phyloP scores from a whole-genome alignment of 2,113 vertebrate genomes.

The Trichechus manatus region DNA sequence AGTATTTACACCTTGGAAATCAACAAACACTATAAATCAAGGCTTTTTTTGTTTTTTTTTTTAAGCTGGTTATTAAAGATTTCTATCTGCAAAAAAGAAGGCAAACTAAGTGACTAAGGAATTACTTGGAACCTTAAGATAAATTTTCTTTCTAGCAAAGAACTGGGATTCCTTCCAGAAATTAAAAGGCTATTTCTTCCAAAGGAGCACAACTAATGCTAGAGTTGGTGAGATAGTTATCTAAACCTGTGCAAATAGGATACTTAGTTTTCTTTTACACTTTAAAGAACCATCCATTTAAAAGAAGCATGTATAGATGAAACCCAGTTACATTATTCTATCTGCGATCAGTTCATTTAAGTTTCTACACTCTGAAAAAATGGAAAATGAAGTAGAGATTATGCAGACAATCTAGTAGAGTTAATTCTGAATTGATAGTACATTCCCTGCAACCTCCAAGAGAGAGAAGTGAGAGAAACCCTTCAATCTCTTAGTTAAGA shows the following conservation, averaged over 20 bases:
- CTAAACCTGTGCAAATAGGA: not conserved
- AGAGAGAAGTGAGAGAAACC: not conserved
- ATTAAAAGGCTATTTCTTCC: conserved; percentile 21
- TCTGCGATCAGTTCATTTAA: conserved; percentile 4
- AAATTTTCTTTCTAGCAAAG: conserved; percentile 42
- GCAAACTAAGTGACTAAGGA: not conserved
- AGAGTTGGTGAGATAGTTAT: not conserved
- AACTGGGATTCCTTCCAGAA: conserved; percentile 39
- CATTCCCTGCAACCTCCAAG: not conserved
- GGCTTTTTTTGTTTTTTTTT: not conserved
- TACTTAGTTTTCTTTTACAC: not conserved
- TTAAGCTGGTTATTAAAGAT: not conserved
- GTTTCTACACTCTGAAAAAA: not conserved
- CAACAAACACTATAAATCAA: not conserved
- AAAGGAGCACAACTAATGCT: not conserved
- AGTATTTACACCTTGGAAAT: conserved; percentile 46
- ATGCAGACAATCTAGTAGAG: not conserved
- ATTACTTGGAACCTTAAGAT: not conserved
- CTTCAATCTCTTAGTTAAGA: not conserved
- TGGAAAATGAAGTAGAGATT: not conserved
- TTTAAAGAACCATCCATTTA: conserved; percentile 3
- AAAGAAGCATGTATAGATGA: not conserved
- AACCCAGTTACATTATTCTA: not conserved
- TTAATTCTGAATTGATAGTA: not conserved
- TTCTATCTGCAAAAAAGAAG: not conserved